phyloP scores from a whole-genome alignment of 2,113 vertebrate species.

The Mugil cephalus region DNA sequence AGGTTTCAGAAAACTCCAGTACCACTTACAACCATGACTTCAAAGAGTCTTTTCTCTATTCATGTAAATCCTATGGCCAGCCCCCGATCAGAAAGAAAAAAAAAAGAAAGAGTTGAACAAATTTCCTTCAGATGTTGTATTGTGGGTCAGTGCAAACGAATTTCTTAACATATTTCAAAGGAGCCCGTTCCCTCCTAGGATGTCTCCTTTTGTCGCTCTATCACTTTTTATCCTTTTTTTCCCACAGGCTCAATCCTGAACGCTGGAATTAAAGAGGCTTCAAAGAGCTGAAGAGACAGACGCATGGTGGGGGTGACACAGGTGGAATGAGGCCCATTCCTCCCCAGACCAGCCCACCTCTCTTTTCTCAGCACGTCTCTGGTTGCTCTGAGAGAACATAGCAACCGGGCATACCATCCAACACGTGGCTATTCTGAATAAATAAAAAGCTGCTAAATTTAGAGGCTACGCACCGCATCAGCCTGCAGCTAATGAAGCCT shows the following conservation, averaged over 20 bases:
- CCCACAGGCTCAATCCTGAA: conserved; percentile 69
- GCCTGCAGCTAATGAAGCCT: conserved; percentile 76
- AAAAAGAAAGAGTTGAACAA: conserved; percentile 46
- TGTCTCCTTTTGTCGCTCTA: conserved; percentile 58
- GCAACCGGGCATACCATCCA: conserved; percentile 44
- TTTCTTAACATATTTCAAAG: conserved; percentile 72
- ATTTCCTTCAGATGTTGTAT: conserved; percentile 69
- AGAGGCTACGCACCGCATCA: conserved; percentile 62
- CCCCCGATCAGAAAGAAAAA: conserved; percentile 21
- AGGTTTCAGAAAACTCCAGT: conserved; percentile 44
- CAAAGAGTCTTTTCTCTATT: conserved; percentile 73
- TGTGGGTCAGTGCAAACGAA: conserved; percentile 70
- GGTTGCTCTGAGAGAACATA: conserved; percentile 44
- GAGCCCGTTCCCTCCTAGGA: conserved; percentile 55
- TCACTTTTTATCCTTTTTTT: conserved; percentile 69
- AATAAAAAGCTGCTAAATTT: conserved; percentile 75
- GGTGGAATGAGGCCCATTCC: conserved; percentile 63
- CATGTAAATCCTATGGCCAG: conserved; percentile 66
- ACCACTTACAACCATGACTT: conserved; percentile 63
- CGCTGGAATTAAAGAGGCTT: conserved; percentile 72
- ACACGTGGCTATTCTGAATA: conserved; percentile 63
- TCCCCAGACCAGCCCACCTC: conserved; percentile 49
- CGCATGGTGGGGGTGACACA: conserved; percentile 58
- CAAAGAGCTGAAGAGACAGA: conserved; percentile 68
- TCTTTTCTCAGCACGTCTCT: conserved; percentile 34